Evolutionary conservation across 2,113 vertebrate species (phyloP).

Genomic region (Ictalurus punctatus): DNA sequence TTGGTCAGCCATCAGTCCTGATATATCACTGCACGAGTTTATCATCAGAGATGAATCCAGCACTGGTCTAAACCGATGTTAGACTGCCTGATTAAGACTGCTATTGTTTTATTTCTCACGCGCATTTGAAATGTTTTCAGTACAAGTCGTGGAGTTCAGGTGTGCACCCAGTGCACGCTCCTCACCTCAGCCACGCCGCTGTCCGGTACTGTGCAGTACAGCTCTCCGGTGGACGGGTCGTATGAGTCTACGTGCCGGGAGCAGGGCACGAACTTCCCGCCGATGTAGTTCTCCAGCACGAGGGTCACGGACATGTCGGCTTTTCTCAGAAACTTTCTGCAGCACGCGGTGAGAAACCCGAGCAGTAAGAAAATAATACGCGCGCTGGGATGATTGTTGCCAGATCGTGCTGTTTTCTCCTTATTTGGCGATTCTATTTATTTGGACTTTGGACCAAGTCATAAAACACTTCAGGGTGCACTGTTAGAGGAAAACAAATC

Average conservation of each 20-base stretch:
- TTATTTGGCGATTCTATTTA: not conserved
- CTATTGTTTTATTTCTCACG: not conserved
- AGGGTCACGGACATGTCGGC: slow-evolving; percentile 49
- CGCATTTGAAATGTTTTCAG: not conserved
- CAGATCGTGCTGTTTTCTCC: not conserved
- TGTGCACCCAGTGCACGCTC: not conserved
- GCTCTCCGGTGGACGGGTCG: slow-evolving; percentile 84
- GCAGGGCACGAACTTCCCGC: slow-evolving; percentile 84
- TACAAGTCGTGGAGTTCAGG: not conserved
- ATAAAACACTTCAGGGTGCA: not conserved
- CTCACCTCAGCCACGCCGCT: slow-evolving; percentile 89
- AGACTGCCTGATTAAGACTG: too few relatives aligned
- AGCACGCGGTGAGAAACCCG: not conserved
- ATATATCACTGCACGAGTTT: not conserved
- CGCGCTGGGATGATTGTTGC: not conserved
- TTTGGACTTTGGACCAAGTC: not conserved
- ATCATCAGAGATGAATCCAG: not conserved
- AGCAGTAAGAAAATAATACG: not conserved
- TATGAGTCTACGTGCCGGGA: slow-evolving; percentile 82
- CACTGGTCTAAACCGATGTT: not conserved
- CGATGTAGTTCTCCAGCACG: slow-evolving; percentile 90
- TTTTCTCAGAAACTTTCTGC: not conserved
- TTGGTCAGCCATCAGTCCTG: not conserved
- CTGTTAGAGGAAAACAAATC: not conserved
- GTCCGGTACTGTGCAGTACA: slow-evolving; percentile 90